Base-by-base conservation (phyloP, 2,888 invertebrate species). In the Anorthoa munda region DNA sequence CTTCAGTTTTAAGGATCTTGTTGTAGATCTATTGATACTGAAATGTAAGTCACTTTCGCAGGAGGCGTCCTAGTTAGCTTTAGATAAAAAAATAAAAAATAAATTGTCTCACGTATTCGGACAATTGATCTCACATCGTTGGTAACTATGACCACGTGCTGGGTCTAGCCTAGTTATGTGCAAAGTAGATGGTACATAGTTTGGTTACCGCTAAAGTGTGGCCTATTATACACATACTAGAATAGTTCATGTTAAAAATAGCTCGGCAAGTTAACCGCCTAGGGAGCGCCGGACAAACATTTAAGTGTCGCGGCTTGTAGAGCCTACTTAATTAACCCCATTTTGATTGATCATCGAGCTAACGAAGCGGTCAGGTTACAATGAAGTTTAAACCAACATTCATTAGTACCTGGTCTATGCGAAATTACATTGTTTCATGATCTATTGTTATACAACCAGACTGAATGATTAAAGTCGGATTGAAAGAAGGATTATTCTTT, bases 401-500 rank as follows among this genome's bases (percentile, higher is more conserved):
- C 64, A 77, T 79, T 82, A 73, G 26, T 53, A 55, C 45, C 63
- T 63, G 26, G 73, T 70, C 58, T 66, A 66, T 48, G 67, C 45
- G 21, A 72, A 73, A 66, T 64, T 58, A 70, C 67, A 73, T 79
- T 60, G 74, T 77, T 72, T 66, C 64, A 58, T 45, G 60, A 66
- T 63, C 78, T 77, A 79, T 79, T 79, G 82, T 76, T 77, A 53
- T 39, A 67, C 55, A 67, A 55, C 45, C 39, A 46, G 53, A 64
- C 65, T 55, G n/a, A 72, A 65, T 74, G 71, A 75, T 66, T 65
- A 71, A 72, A 79, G 72, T 58, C 45, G 48, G 31, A 59, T 79
- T 78, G 53, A 64, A 81, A 81, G 69, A 69, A 81, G 72, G 77
- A 69, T 69, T 84, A 77, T 84, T 82, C 72, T 77, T 82, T 84